Evolutionary conservation across 2,888 invertebrate genomes (phyloP), one percentile per base, ranked within the genome.

Genomic region (Microctonus brassicae): DNA sequence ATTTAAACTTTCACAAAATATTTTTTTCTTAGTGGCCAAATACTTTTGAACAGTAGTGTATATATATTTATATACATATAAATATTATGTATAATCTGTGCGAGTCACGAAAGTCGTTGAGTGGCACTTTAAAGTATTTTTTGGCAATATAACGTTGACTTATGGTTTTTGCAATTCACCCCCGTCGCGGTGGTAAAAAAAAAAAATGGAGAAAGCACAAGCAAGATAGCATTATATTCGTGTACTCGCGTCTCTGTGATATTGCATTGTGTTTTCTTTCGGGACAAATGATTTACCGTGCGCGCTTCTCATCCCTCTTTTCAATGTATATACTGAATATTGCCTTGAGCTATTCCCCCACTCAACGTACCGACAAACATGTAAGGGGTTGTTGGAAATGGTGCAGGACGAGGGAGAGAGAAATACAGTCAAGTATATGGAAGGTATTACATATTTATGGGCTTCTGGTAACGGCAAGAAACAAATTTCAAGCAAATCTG

Each of bases 371-470:
- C 79, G 81, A 81, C 82, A 84, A 84, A 82, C 81, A 82, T 77
- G 81, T 80, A 83, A 84, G 84, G 84, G 83, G 82, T 83, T 82
- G 81, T 78, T 34, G 34, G 62, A 26, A 24, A 29, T 10, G 17
- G 33, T 20, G 24, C 42, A 39, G 39, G 42, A 67, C 70, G 75
- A 63, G 65, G 67, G 69, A 55, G 34, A 42, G 34, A 71, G 55
- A 64, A 63, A 57, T 39, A 70, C 17, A 70, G 76, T 57, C 47
- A 22, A 62, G 65, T 82, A 84, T 81, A 82, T 80, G 79, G 77
- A 76, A 81, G 81, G 83, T 84, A 86, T 86, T 86, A 86, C 86
- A 86, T 87, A 87, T 87, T 87, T 87, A 87, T 87, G 87, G 87
- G 82, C 80, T 84, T 81, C 83, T 83, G 85, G 81, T 83, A 77